Percentiles rank a stretch among this genome's conserved stretches.
These are phyloP conservation scores for Nineta flava DNA, from an alignment of 2,888 invertebrate genomes.

Conservation along the genomic window DNA sequence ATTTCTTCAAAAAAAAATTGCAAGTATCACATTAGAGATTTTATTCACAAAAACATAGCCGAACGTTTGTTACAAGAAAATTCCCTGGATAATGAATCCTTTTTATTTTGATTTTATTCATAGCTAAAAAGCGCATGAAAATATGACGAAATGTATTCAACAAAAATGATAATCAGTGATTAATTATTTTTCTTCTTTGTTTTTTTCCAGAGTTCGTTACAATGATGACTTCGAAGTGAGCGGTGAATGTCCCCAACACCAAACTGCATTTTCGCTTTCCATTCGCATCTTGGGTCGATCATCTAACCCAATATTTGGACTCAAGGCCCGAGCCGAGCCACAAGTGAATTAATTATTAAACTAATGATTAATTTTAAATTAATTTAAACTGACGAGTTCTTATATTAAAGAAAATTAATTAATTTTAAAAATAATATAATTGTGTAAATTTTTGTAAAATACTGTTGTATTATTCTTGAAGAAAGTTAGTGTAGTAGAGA, in stretches of 20 bases:
- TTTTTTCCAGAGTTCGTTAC: slow-evolving; percentile 82
- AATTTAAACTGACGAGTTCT: slow-evolving; percentile 13
- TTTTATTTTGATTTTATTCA: no score
- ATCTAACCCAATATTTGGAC: slow-evolving; percentile 7
- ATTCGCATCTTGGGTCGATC: slow-evolving; percentile 22
- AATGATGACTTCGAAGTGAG: slow-evolving; percentile 99
- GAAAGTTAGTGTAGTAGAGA: slow-evolving; percentile 5
- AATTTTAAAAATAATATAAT: slow-evolving; percentile 26
- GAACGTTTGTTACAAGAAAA: no score
- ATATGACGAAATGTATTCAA: no score
- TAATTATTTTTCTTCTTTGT: slow-evolving; percentile 9
- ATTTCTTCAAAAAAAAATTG: no score
- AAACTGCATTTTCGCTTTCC: slow-evolving; percentile 34
- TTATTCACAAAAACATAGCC: no score
- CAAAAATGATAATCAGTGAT: slow-evolving; percentile 1
- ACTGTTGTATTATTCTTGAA: slow-evolving; percentile 15
- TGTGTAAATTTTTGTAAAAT: slow-evolving; percentile 34
- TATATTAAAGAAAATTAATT: slow-evolving; percentile 11
- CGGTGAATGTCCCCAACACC: slow-evolving; percentile 47
- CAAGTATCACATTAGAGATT: no score
- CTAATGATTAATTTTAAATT: slow-evolving; percentile 12
- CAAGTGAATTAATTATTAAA: slow-evolving; percentile 10
- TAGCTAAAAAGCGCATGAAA: no score
- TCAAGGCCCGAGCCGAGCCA: slow-evolving; percentile 25
- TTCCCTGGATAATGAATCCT: no score